phyloP scores from a whole-genome alignment of 2,797 vertebrate species.

The Aplochiton taeniatus region DNA sequence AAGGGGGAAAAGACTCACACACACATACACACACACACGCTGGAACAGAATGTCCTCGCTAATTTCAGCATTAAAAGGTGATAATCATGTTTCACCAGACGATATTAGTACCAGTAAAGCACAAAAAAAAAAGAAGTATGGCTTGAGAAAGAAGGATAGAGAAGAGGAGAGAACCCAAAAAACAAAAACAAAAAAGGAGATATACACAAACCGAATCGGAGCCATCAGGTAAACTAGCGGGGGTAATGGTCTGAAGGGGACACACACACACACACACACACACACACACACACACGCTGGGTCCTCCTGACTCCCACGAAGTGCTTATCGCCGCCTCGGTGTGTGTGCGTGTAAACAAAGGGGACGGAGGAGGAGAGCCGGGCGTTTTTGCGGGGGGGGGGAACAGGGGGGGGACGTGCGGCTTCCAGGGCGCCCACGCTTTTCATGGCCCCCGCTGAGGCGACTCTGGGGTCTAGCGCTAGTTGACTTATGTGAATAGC shows the following conservation, averaged over 20 bases:
- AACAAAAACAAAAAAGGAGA: slow-evolving; percentile 52
- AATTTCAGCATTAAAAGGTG: slow-evolving; percentile 99
- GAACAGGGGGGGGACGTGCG: neutral
- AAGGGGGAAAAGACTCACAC: slow-evolving; percentile 45
- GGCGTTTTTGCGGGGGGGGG: slow-evolving; percentile 1
- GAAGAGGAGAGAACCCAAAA: slow-evolving; percentile 79
- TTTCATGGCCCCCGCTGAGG: slow-evolving; percentile 4
- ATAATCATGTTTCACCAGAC: slow-evolving; percentile 99
- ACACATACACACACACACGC: slow-evolving; percentile 35
- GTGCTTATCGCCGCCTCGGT: slow-evolving; percentile 70
- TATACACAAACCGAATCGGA: slow-evolving; percentile 16
- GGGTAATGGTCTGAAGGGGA: slow-evolving; percentile 55
- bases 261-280: no score
- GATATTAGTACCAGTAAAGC: slow-evolving; percentile 98
- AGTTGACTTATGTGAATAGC: slow-evolving; percentile 1
- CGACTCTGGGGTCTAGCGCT: neutral
- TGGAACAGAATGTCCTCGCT: slow-evolving; percentile 84
- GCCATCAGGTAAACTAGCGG: slow-evolving; percentile 70
- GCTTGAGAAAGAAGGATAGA: slow-evolving; percentile 37
- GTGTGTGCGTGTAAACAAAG: slow-evolving; percentile 78
- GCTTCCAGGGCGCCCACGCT: neutral
- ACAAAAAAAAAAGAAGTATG: slow-evolving; percentile 85
- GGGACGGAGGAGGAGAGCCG: slow-evolving; percentile 36
- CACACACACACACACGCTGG: no score
- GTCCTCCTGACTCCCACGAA: slow-evolving; percentile 10